Evolutionary conservation across 2,888 invertebrate genomes (phyloP).

Genomic region (Escarpia spicata): DNA sequence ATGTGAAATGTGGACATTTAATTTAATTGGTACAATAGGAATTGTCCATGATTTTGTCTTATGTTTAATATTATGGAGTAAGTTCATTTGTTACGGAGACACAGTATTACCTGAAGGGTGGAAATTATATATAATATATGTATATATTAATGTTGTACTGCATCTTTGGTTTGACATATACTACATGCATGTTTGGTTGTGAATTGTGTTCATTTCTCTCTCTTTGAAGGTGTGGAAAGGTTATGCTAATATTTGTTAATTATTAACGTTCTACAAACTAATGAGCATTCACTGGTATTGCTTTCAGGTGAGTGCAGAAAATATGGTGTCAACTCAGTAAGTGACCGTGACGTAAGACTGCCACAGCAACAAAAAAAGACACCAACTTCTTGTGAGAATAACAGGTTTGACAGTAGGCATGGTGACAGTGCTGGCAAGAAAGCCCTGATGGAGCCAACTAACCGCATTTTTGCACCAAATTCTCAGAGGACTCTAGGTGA

Average conservation of each 20-base stretch:
- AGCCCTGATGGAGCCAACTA: neutral
- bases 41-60: neutral
- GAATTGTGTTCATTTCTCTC: neutral
- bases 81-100: neutral
- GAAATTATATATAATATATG: neutral
- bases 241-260: neutral
- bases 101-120: neutral
- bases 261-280: neutral
- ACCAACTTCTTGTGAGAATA: neutral
- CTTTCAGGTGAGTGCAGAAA: neutral
- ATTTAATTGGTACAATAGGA: neutral
- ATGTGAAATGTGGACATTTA: neutral
- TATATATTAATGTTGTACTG: neutral
- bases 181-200: neutral
- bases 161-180: neutral
- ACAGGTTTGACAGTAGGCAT: neutral
- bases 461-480: neutral
- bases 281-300: neutral
- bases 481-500: neutral
- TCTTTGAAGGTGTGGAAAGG: neutral
- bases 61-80: neutral
- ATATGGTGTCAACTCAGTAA: neutral
- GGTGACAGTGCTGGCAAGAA: neutral
- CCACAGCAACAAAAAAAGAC: conserved; percentile 4
- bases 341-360: neutral